Conservation (phyloP, 2,888 invertebrate genomes). For the Eudemis profundana region DNA sequence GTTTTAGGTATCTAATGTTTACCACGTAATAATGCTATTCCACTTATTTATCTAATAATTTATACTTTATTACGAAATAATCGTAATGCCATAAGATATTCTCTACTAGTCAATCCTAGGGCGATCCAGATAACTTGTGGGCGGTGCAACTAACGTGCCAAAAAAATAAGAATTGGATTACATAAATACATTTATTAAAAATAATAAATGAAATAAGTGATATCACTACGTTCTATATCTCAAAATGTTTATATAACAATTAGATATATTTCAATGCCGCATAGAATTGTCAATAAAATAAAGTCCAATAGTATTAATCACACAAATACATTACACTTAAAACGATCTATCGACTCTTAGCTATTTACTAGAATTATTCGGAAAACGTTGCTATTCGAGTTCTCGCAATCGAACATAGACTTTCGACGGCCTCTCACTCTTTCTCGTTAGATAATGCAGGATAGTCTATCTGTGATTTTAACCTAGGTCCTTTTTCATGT, state of each 20-base stretch:
- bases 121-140: too few species aligned
- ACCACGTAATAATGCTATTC: background rate
- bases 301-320: slow-evolving; percentile 6
- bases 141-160: too few species aligned
- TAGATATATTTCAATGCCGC: background rate
- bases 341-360: slow-evolving; percentile 17
- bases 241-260: background rate
- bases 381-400: background rate
- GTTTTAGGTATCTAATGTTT: background rate
- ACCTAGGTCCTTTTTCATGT: slow-evolving; percentile 30
- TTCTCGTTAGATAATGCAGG: slow-evolving; percentile 12
- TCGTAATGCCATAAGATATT: too few species aligned
- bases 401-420: background rate
- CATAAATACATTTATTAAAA: background rate
- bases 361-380: slow-evolving; percentile 2
- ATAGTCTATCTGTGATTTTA: slow-evolving; percentile 23
- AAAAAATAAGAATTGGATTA: too few species aligned
- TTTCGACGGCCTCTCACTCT: slow-evolving; percentile 17
- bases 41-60: too few species aligned
- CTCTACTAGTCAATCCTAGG: too few species aligned
- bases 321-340: slow-evolving; percentile 12
- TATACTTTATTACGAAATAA: too few species aligned
- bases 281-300: background rate
- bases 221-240: background rate
- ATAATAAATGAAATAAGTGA: background rate